Conservation (phyloP, 2,113 vertebrate species). For the Neodontobutis hainanensis region DNA sequence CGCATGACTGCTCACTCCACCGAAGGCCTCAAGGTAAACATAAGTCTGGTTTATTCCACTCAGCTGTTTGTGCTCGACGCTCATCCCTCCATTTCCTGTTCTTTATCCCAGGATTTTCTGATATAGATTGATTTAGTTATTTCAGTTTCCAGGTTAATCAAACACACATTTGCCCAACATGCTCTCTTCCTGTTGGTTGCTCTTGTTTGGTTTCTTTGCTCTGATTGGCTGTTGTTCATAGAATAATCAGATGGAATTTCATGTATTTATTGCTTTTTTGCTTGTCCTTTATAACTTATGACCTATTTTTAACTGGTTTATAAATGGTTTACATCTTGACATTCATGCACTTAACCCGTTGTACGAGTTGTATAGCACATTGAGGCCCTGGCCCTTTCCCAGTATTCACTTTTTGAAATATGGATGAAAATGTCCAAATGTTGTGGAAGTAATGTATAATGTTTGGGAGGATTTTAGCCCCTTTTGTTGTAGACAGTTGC, state of each 20-base stretch:
- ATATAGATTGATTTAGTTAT: not conserved
- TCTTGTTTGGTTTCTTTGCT: slow-evolving; percentile 59
- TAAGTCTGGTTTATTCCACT: slow-evolving; percentile 74
- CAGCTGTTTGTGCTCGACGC: slow-evolving; percentile 45
- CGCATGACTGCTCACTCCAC: slow-evolving; percentile 23
- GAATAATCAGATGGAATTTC: slow-evolving; percentile 63
- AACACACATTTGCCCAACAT: slow-evolving; percentile 1
- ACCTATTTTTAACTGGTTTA: too few relatives aligned
- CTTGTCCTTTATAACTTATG: not conserved
- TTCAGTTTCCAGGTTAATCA: slow-evolving; percentile 5
- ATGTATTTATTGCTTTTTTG: not conserved
- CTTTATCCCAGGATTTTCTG: not conserved
- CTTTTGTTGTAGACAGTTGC: too few relatives aligned
- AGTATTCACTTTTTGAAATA: too few relatives aligned
- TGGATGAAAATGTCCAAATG: too few relatives aligned
- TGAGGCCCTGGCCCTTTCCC: too few relatives aligned
- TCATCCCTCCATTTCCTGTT: slow-evolving; percentile 50
- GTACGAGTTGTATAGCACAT: too few relatives aligned
- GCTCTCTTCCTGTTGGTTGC: slow-evolving; percentile 45
- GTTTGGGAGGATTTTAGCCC: too few relatives aligned
- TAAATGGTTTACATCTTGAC: too few relatives aligned
- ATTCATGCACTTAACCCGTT: too few relatives aligned
- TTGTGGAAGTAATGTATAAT: too few relatives aligned
- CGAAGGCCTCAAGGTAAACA: slow-evolving; percentile 83
- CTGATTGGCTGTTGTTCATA: slow-evolving; percentile 67